Base-by-base conservation (phyloP, 1,140 invertebrate genomes). In the Teleogryllus occipitalis region DNA sequence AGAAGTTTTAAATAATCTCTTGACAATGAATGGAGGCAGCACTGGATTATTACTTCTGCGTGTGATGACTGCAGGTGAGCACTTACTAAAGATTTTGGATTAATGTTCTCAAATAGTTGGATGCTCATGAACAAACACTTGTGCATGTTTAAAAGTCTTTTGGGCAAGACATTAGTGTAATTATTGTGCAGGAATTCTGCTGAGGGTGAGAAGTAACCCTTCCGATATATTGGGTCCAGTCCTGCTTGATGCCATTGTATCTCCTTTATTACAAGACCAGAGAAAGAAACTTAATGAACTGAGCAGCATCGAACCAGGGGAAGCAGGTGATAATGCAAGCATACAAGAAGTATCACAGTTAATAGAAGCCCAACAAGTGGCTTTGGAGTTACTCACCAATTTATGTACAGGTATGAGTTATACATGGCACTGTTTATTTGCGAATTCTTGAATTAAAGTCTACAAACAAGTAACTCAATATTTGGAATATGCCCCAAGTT, bases 301-400 rank as follows among this genome's bases (percentile, higher is more conserved):
- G 7, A 81, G 47, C 8, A 82, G 82, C 39, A 80, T 86, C 15
- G 82, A 83, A 6, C 80, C 82, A 8, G 85, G 86, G 21, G 82
- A 82, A 46, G 83, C 84, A 77, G 82, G 82, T 78, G 75, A 85
- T 10, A 85, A 82, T 4, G 81, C 79, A 8, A 48, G 82, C 80
- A 15, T 81, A 84, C 8, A 82, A 83, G 8, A 88, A 85, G 47
- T 85, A 89, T 72, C 81, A n/a, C 84, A 87, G 79, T 83, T 92
- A 73, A 82, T 93, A 10, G 87, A 89, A 80, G 89, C 90, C 4
- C 92, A 93, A 83, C 89, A 91, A 82, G 87, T 90, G 82, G 89
- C 91, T 8, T 84, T 93, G 78, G 92, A 93, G 86, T 91, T 92
- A 77, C 85, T 93, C 76, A 89, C 92, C 18, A 94, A 94, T 85